Conservation (phyloP, 2,797 vertebrate genomes). For the Acrocephalus scirpaceus region DNA sequence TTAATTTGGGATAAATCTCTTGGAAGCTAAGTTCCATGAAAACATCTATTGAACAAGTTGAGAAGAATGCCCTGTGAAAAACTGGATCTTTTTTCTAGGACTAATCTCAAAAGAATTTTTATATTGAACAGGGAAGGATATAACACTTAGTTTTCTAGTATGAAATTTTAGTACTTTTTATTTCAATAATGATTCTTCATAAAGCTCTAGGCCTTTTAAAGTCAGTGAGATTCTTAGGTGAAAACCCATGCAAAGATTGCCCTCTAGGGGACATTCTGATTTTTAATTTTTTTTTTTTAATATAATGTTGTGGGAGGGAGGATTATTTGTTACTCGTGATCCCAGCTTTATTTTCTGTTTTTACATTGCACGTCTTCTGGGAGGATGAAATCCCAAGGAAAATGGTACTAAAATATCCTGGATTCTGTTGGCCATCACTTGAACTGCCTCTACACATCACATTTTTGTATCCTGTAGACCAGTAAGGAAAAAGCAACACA, state of each 20-base stretch:
- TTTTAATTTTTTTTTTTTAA: not conserved
- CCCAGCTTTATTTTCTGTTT: not conserved
- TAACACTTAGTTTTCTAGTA: not conserved
- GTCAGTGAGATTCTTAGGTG: not conserved
- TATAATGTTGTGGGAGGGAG: not conserved
- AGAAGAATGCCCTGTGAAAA: not conserved
- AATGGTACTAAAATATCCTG: not conserved
- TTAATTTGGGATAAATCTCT: not conserved
- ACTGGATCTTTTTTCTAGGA: not conserved
- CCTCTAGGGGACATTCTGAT: conserved; percentile 27
- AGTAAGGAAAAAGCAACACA: not conserved
- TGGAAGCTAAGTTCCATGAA: not conserved
- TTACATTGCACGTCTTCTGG: not conserved
- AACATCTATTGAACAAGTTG: not conserved
- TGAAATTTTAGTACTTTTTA: not conserved
- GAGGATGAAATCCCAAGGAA: not conserved
- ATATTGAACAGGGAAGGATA: not conserved
- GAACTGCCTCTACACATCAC: not conserved
- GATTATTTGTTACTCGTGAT: not conserved
- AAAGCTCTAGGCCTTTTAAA: not conserved
- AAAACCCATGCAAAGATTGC: not conserved
- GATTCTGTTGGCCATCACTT: not conserved
- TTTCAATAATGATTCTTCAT: not conserved
- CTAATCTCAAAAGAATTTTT: not conserved
- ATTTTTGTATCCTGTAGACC: not conserved